A percentile compares a stretch with the other conserved stretches of the same genome.
These are phyloP conservation scores for Marmota monax DNA, from an alignment of 2,113 vertebrate genomes.

Conservation along the genomic window DNA sequence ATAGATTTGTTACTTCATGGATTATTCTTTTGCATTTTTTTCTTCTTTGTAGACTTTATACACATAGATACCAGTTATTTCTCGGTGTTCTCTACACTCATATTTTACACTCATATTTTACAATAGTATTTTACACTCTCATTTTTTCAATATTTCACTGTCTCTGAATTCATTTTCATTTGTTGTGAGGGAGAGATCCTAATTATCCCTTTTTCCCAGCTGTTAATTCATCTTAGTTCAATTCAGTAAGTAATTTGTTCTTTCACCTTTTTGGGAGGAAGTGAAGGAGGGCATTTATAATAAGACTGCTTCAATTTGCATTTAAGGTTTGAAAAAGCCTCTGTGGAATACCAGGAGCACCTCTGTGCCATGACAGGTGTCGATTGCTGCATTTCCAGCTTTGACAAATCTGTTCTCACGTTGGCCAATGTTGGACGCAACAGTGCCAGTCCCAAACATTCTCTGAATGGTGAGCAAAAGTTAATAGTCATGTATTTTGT, in stretches of 20 bases:
- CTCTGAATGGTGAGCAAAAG: slow-evolving; percentile 90
- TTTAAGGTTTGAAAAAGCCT: slow-evolving; percentile 97
- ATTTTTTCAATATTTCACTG: background rate
- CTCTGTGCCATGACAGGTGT: slow-evolving; percentile 95
- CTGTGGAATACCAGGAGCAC: slow-evolving; percentile 97
- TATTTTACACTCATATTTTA: too few species aligned
- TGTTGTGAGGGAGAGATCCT: slow-evolving; percentile 8
- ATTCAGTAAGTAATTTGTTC: background rate
- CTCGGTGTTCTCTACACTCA: background rate
- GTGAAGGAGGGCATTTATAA: background rate
- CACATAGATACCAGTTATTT: background rate
- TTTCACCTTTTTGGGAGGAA: background rate
- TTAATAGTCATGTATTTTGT: background rate
- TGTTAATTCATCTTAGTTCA: background rate
- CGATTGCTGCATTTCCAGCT: slow-evolving; percentile 94
- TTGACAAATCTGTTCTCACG: slow-evolving; percentile 92
- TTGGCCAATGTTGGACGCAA: slow-evolving; percentile 90
- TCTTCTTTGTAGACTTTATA: background rate
- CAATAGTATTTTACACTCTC: background rate
- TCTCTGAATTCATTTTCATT: slow-evolving; percentile 29
- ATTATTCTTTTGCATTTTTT: background rate
- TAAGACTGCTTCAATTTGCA: slow-evolving; percentile 64
- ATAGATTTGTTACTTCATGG: slow-evolving; percentile 28
- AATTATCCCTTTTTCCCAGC: background rate
- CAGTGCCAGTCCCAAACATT: slow-evolving; percentile 95